phyloP scores from a whole-genome alignment of 2,888 invertebrate species.

The Hipparchia sbordonii region DNA sequence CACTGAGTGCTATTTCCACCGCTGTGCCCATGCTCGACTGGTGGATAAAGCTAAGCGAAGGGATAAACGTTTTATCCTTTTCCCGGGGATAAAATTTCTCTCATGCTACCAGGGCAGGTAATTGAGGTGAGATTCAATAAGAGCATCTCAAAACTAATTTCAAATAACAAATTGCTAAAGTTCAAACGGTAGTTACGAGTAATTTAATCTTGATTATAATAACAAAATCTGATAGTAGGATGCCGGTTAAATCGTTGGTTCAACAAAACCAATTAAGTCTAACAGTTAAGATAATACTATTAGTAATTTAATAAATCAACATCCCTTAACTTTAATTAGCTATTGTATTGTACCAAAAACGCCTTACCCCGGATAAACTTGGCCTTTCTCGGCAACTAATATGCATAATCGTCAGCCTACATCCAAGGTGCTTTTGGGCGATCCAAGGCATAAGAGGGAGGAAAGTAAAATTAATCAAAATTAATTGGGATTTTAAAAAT shows the following conservation, averaged over 20 bases:
- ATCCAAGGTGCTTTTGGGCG: conserved; percentile 7
- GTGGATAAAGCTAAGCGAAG: too few relatives aligned
- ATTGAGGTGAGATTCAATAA: too few relatives aligned
- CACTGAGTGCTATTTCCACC: too few relatives aligned
- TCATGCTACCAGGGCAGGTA: too few relatives aligned
- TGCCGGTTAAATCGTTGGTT: background rate
- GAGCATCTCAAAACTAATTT: too few relatives aligned
- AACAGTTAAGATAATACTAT: conserved; percentile 13
- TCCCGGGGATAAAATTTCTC: too few relatives aligned
- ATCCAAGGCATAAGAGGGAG: conserved; percentile 28
- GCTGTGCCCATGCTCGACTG: too few relatives aligned
- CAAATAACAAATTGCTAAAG: too few relatives aligned
- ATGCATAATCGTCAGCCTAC: conserved; percentile 62
- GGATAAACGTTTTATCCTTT: too few relatives aligned
- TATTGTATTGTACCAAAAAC: conserved; percentile 39
- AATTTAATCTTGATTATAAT: conserved; percentile 2
- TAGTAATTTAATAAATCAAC: conserved; percentile 24
- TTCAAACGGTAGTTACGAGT: background rate
- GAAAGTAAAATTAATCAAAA: background rate
- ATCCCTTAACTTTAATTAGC: conserved; percentile 34
- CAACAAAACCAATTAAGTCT: conserved; percentile 6
- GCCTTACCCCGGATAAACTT: conserved; percentile 45
- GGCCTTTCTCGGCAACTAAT: conserved; percentile 60
- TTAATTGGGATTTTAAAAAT: too few relatives aligned
- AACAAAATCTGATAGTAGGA: background rate